Conservation (phyloP, 2,888 invertebrate genomes). For the Protodeltote pygarga region DNA sequence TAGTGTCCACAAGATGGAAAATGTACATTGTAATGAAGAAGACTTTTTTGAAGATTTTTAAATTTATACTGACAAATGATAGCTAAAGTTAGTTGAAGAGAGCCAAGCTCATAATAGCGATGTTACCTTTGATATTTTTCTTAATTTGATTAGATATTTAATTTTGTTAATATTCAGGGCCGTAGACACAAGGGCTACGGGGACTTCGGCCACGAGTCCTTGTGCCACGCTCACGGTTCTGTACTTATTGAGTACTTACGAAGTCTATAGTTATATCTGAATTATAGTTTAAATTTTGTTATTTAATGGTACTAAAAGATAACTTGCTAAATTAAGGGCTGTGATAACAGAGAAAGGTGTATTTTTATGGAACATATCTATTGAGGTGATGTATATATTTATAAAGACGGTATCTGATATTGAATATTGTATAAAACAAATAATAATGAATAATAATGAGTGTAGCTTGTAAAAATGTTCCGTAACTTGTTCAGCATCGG, state of each 20-base stretch:
- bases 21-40: slow-evolving; percentile 19
- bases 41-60: slow-evolving; percentile 38
- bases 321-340: slow-evolving; percentile 76
- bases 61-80: slow-evolving; percentile 43
- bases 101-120: slow-evolving; percentile 52
- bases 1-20: slow-evolving; percentile 42
- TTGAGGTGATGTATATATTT: slow-evolving; percentile 53
- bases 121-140: slow-evolving; percentile 52
- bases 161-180: slow-evolving; percentile 52
- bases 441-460: slow-evolving; percentile 18
- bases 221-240: slow-evolving; percentile 26
- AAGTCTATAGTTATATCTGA: slow-evolving; percentile 62
- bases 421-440: slow-evolving; percentile 40
- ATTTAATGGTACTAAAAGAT: slow-evolving; percentile 67
- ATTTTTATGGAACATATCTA: slow-evolving; percentile 73
- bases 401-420: slow-evolving; percentile 49
- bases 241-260: slow-evolving; percentile 66
- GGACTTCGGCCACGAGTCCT: not conserved
- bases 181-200: slow-evolving; percentile 11
- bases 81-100: slow-evolving; percentile 32
- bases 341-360: slow-evolving; percentile 78
- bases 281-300: slow-evolving; percentile 76
- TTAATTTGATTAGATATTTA: slow-evolving; percentile 49
- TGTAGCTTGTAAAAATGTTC: slow-evolving; percentile 36
- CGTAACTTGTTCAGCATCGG: slow-evolving; percentile 26